Conservation (phyloP, 2,888 invertebrate species). For the Quadroppia sp. region DNA sequence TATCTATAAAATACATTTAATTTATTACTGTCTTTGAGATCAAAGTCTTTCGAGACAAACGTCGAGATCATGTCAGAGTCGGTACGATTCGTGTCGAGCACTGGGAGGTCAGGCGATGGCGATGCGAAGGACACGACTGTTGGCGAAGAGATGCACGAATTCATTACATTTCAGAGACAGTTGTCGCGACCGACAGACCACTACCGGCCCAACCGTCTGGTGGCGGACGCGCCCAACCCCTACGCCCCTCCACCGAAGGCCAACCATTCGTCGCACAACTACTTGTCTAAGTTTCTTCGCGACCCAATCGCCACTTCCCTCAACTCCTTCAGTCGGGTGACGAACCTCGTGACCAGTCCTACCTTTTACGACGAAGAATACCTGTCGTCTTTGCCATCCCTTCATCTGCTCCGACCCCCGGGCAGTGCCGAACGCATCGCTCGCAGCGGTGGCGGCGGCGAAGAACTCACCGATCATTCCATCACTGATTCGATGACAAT, state of each 20-base stretch:
- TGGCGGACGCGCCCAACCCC: not conserved
- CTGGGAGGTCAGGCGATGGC: not conserved
- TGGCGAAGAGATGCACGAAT: constrained; percentile 41
- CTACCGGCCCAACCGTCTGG: not conserved
- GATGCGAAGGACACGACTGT: not conserved
- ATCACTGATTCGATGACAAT: not conserved
- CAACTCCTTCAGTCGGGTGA: constrained; percentile 40
- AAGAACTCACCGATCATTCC: not conserved
- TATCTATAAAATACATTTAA: too few relatives aligned
- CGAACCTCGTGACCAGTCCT: constrained; percentile 39
- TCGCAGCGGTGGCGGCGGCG: not conserved
- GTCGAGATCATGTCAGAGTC: constrained; percentile 7
- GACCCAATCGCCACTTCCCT: constrained; percentile 44
- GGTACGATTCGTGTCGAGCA: not conserved
- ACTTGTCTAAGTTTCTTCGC: constrained; percentile 37
- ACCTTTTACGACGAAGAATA: constrained; percentile 36
- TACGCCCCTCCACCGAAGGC: constrained; percentile 39
- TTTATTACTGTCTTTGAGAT: not conserved
- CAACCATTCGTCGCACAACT: not conserved
- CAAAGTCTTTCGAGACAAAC: not conserved
- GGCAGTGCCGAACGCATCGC: constrained; percentile 36
- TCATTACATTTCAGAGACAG: constrained; percentile 31
- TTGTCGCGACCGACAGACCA: constrained; percentile 30
- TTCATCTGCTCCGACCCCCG: constrained; percentile 35
- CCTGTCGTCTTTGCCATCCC: not conserved